Evolutionary conservation across 2,797 vertebrate genomes (phyloP), one percentile per base, ranked within the genome.

Genomic region (Sebastes goodei): DNA sequence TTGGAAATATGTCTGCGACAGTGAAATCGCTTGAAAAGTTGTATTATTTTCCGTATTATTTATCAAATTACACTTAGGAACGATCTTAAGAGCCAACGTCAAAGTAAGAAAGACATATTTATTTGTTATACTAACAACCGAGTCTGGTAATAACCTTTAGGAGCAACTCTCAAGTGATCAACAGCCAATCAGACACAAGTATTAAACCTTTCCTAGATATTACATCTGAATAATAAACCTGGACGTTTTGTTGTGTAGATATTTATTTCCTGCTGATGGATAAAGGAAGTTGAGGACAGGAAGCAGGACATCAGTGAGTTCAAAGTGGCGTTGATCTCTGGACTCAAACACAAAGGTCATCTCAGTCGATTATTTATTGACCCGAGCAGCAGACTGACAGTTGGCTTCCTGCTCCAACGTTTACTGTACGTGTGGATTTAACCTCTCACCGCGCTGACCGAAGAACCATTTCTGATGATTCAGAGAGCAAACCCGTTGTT

Each of bases 261-360:
- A 49, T 76, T 67, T 73, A 53, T 65, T 86, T 77, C 63, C 62
- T 70, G 33, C 21, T 61, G 49, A 69, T 25, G 78, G 71, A 27
- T 14, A 23, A 20, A 56, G 74, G 70, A 84, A 84, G 67, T 29
- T 42, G 1, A 71, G n/a, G 64, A 63, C 70, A 81, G 80, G 83
- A 90, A 84, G 60, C 55, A 74, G 82, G 80, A 88, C 76, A 23
- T 49, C n/a, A 33, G 56, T 7, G 2, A 68, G 59, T 27, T 63
- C 14, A 23, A 25, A 27, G 0, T 23, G 35, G 52, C 20, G 2
- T 2, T 64, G 74, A 83, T 59, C 85, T 80, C 4, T 75, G 66
- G 70, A 81, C 46, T 38, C 38, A 5, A 52, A 78, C 49, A 33
- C 62, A 69, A 78, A 68, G 76, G 46, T 81, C 71, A 15, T 25